Base-by-base conservation (phyloP, 2,797 vertebrate genomes). In the Chromis chromis region DNA sequence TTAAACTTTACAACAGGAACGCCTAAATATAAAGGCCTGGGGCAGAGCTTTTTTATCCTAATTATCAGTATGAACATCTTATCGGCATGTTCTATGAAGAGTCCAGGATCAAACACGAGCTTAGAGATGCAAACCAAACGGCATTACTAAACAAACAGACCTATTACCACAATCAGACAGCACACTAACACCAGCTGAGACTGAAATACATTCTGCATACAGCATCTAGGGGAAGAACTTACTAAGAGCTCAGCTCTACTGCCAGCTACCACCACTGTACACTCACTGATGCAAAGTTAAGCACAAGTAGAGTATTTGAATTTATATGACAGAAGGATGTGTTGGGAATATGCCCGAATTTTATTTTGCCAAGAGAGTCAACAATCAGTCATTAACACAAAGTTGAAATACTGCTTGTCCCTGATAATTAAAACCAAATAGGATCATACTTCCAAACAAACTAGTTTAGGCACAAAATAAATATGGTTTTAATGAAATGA, bases 11-110 rank as follows among this genome's bases (percentile, higher is more conserved):
- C 31, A 57, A 50, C 27, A 52, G 48, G 4, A 61, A 56, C n/a
- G 60, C 14, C 5, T 48, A 16, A 9, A 49, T 33, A 66, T n/a
- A 54, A 10, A 54, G 2, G 39, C 65, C 27, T 46, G 17, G 19
- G 56, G 74, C 16, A 39, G 19, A 36, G 28, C 27, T 16, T 44
- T 63, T 46, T 63, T 52, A 59, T 55, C 24, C 5, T 39, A 25
- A 69, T 56, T 74, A 73, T 68, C 25, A 74, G 65, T 58, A 52
- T 61, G 27, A 25, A 58, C 57, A 59, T 56, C 36, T 31, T 33
- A 49, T 70, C 5, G 1, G 56, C 48, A 50, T 54, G 21, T 17
- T 78, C n/a, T 12, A 22, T 19, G n/a, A 68, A 49, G 3, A 52
- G 9, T 56, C 28, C 50, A 31, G 44, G 54, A 63, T 64, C 33